Evolutionary conservation across 2,888 invertebrate species (phyloP).

Genomic region (Anarsia innoxiella): DNA sequence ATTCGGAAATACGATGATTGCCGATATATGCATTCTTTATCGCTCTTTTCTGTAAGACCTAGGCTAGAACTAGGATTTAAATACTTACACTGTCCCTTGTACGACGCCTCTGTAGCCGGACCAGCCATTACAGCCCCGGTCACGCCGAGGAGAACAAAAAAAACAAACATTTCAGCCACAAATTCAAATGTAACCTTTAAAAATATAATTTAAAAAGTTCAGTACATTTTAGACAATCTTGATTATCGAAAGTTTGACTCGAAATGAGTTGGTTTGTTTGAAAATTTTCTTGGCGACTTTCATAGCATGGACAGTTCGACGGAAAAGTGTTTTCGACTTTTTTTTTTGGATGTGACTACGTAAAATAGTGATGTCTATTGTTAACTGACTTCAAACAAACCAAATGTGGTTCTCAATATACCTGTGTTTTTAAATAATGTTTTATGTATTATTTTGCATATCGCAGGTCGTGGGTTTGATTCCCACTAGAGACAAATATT

Average conservation of each 20-base stretch:
- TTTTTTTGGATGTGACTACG: too few species aligned
- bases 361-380: too few species aligned
- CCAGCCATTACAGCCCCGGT: conserved; percentile 10
- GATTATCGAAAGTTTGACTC: not conserved
- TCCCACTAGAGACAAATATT: too few species aligned
- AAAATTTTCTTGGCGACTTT: not conserved
- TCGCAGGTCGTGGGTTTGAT: too few species aligned
- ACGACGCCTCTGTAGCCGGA: conserved; percentile 20
- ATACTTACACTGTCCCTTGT: conserved; percentile 40
- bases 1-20: too few species aligned
- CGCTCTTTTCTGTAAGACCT: too few species aligned
- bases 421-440: too few species aligned
- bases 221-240: not conserved
- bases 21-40: too few species aligned
- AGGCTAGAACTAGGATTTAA: too few species aligned
- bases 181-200: conserved; percentile 2
- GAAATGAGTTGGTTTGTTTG: conserved; percentile 4
- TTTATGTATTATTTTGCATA: too few species aligned
- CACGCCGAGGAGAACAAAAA: not conserved
- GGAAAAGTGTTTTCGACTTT: conserved; percentile 6
- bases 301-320: conserved; percentile 1
- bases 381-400: too few species aligned
- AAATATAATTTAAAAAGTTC: not conserved
- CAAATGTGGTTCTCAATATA: too few species aligned
- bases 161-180: conserved; percentile 2